Percentiles rank a stretch among this genome's conserved stretches.
Conservation (phyloP, 2,888 invertebrate genomes). For the Scaptomyza flava region DNA sequence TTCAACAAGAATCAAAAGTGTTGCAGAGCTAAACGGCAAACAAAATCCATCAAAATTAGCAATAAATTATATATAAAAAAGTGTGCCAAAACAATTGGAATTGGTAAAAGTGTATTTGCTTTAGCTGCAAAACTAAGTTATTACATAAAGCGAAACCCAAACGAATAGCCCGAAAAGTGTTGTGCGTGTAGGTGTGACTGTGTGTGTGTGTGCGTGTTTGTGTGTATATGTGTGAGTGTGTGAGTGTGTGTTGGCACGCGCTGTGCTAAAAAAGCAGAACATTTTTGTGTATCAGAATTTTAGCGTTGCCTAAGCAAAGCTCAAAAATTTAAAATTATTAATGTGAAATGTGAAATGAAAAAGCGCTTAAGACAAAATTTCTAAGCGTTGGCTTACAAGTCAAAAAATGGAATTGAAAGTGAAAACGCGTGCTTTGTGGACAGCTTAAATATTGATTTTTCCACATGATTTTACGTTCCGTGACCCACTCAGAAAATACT, state of each 20-base stretch:
- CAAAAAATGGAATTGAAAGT: conserved; percentile 55
- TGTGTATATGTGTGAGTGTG: conserved; percentile 22
- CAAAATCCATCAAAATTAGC: conserved; percentile 3
- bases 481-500: conserved; percentile 41
- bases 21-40: conserved; percentile 30
- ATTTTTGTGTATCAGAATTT: conserved; percentile 75
- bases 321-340: conserved; percentile 26
- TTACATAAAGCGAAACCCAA: conserved; percentile 70
- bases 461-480: conserved; percentile 58
- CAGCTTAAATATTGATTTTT: conserved; percentile 70
- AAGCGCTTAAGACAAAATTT: conserved; percentile 19
- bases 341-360: background rate
- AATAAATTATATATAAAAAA: conserved; percentile 30
- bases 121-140: conserved; percentile 38
- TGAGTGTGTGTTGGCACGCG: conserved; percentile 60
- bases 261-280: conserved; percentile 61
- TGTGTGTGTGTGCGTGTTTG: conserved; percentile 25
- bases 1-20: conserved; percentile 32
- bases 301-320: conserved; percentile 27
- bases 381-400: conserved; percentile 2
- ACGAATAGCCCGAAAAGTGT: conserved; percentile 63
- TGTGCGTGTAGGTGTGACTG: conserved; percentile 50
- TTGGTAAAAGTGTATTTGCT: conserved; percentile 18
- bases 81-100: conserved; percentile 22
- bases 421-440: conserved; percentile 63